Evolutionary conservation across 1,140 invertebrate species (phyloP), one percentile per base, ranked within the genome.

Genomic region (Ceratina australensis): DNA sequence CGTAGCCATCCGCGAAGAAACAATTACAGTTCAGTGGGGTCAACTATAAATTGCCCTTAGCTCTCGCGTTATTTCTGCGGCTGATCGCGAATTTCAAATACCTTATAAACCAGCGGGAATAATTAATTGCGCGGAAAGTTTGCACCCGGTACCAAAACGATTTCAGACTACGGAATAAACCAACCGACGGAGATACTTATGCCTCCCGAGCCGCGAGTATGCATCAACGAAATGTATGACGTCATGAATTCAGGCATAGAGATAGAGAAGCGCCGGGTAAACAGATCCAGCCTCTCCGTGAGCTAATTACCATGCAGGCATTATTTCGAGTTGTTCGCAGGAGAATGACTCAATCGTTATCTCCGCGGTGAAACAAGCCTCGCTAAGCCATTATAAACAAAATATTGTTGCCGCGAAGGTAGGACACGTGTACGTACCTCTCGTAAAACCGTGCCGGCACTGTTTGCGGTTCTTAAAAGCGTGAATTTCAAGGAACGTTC

Each of bases 231-330:
- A 49, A 59, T 0, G 33, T 33, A 1, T 22, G 20, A 20, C 49
- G 61, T 33, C 18, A 42, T 10, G 33, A 42, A 10, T 42, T 42
- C 33, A 42, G 33, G 8, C 33, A 42, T 42, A 42, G 33, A 42
- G 33, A 42, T 42, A 42, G 33, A 42, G 33, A 42, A 42, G 10
- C 33, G 5, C 5, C 33, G 33, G 0, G 10, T 42, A 42, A 42
- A 42, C 33, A 42, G 2, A 42, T 42, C 33, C 33, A 42, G 33
- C 33, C 33, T 42, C 33, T 42, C 33, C 33, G 33, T 10, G 5
- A 50, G 63, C 13, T 49, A 67, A 67, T 75, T 75, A 59, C 52
- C 28, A 75, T 75, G 42, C 52, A 24, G 16, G 20, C 33, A 20
- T 28, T 59, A 75, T 75, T 75, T 42, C 33, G 33, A 67, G 66